Conservation (phyloP, 2,797 vertebrate genomes). For the Rhinoraja longicauda region DNA sequence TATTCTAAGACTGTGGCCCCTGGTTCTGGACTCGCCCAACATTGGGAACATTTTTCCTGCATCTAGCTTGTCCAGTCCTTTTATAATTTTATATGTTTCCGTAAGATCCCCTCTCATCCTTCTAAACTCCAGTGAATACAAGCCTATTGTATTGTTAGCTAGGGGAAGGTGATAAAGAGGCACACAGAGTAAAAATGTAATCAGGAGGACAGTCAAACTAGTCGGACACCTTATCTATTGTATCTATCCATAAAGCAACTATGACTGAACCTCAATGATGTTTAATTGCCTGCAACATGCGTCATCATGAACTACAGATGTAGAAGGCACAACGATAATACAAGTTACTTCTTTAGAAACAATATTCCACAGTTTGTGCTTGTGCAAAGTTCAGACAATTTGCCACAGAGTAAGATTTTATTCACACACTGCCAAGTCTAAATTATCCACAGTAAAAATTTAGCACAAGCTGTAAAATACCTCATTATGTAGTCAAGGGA, state of each 20-base stretch:
- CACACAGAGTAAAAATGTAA: too few relatives aligned
- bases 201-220: too few relatives aligned
- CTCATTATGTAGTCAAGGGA: slow-evolving; percentile 22
- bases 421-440: slow-evolving; percentile 14
- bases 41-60: too few relatives aligned
- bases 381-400: slow-evolving; percentile 3
- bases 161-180: too few relatives aligned
- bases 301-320: neutral
- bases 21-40: too few relatives aligned
- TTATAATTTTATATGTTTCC: too few relatives aligned
- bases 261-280: neutral
- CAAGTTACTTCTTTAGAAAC: neutral
- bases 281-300: neutral
- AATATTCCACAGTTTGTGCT: neutral
- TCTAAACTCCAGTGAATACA: too few relatives aligned
- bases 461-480: neutral
- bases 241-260: neutral
- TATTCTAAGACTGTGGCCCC: too few relatives aligned
- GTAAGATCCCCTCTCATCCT: too few relatives aligned
- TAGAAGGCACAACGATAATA: neutral
- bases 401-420: slow-evolving; percentile 1
- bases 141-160: too few relatives aligned
- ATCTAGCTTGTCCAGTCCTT: too few relatives aligned
- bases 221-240: neutral
- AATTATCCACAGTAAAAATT: neutral